Base-by-base conservation (phyloP, 2,888 invertebrate species). In the Buathra laborator region DNA sequence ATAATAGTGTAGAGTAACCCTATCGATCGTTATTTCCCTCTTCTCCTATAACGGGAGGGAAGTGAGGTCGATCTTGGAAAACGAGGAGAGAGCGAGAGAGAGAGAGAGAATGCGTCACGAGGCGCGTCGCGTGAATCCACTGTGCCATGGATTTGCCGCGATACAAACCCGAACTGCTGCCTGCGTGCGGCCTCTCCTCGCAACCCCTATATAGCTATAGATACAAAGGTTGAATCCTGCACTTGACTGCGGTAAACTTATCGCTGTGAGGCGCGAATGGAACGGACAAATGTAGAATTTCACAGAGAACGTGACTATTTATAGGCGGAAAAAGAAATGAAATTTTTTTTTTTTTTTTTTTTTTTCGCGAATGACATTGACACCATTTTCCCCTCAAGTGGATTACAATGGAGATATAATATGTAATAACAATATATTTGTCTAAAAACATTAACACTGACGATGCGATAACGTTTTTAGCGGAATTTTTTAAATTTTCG, bases 61-160 rank as follows among this genome's bases (percentile, higher is more conserved):
- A 29, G 62, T 14, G 29, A 4, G 32, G 29, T 32, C 62, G 62
- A 62, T 62, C 62, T 62, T 32, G 64, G 32, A 53, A 67, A n/a
- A 62, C 32, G 62, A 78, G 62, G 32, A 51, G 71, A 7, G 56
- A 56, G 53, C 16, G 32, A 32, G 70, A 71, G 53, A 56, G 59
- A 14, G 56, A 16, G 64, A 10, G 43, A n/a, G 19, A 16, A 14
- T 53, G 16, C 43, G 86, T 87, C 87, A 87, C 87, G 87, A 76
- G 87, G 87, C 87, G 56, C 82, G 81, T 81, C 85, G 78, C 87
- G 86, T 87, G 87, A 81, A 80, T 53, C 51, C 44, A 76, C 66
- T 46, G 53, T 64, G 80, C 78, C 78, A 70, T 43, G 59, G 67
- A 56, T 71, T 72, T 78, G 62, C 62, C 62, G 29, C 62, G 62